phyloP scores from a whole-genome alignment of 1,140 invertebrate species.

The Tetranychus cinnabarinus region DNA sequence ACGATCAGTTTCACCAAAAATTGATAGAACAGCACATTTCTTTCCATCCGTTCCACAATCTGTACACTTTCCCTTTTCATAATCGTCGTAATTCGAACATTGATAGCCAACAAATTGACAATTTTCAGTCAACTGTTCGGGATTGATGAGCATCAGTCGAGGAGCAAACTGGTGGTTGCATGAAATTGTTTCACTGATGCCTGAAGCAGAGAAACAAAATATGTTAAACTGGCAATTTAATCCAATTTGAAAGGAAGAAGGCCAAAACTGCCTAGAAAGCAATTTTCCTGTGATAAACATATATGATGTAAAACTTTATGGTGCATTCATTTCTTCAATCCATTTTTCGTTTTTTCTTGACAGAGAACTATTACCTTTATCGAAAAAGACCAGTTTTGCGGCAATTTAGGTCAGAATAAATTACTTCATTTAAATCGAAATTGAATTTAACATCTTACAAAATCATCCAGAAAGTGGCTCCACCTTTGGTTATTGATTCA shows the following conservation, averaged over 20 bases:
- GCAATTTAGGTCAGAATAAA: no score
- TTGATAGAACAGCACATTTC: neutral
- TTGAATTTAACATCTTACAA: no score
- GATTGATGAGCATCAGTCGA: neutral
- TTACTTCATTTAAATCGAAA: no score
- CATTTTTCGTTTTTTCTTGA: no score
- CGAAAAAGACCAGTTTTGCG: neutral
- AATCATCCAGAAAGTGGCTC: no score
- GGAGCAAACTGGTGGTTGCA: neutral
- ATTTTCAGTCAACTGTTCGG: neutral
- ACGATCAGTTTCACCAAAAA: neutral
- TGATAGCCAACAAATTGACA: constrained; percentile 23
- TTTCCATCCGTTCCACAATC: neutral
- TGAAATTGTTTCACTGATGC: neutral
- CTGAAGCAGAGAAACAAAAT: neutral
- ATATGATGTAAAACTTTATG: no score
- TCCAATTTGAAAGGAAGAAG: no score
- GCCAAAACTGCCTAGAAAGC: no score
- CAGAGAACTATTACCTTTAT: neutral
- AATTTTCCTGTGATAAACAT: no score
- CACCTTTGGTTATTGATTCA: no score
- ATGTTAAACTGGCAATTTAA: neutral
- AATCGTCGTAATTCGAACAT: constrained; percentile 13
- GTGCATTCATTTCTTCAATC: no score
- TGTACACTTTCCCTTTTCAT: constrained; percentile 13